These are phyloP conservation scores for Acanthis flammea DNA, from an alignment of 2,797 vertebrate genomes.

Conservation along the genomic window DNA sequence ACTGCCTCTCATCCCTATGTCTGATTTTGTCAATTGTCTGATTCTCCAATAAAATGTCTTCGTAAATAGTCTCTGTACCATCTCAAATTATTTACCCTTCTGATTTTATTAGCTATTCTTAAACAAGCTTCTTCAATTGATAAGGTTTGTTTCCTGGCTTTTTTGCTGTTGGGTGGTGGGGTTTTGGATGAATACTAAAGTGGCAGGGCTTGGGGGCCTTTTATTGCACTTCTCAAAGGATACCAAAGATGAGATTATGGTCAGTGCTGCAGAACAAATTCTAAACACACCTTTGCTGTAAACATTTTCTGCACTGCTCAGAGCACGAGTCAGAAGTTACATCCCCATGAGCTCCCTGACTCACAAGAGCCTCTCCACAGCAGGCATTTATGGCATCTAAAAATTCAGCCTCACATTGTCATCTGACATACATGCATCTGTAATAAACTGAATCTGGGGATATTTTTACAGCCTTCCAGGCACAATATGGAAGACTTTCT, in stretches of 20 bases:
- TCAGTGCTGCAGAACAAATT: background rate
- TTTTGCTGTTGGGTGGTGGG: background rate
- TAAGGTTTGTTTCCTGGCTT: background rate
- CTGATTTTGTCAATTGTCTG: background rate
- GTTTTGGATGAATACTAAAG: background rate
- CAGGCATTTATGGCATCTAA: background rate
- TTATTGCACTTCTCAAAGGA: background rate
- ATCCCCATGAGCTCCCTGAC: background rate
- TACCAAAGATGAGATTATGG: background rate
- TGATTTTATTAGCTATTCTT: background rate
- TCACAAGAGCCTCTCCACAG: background rate
- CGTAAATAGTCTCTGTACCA: background rate
- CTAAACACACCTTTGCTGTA: background rate
- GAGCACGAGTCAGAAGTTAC: background rate
- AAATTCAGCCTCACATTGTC: background rate
- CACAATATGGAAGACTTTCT: background rate
- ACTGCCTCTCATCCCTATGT: fast-evolving
- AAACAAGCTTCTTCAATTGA: background rate
- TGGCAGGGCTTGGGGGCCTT: background rate
- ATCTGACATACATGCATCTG: background rate
- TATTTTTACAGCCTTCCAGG: background rate
- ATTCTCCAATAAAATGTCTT: background rate
- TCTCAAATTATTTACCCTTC: background rate
- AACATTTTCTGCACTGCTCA: background rate
- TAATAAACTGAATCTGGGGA: background rate